Evolutionary conservation across 2,797 vertebrate genomes (phyloP).

Genomic region (Acanthurus tractus): DNA sequence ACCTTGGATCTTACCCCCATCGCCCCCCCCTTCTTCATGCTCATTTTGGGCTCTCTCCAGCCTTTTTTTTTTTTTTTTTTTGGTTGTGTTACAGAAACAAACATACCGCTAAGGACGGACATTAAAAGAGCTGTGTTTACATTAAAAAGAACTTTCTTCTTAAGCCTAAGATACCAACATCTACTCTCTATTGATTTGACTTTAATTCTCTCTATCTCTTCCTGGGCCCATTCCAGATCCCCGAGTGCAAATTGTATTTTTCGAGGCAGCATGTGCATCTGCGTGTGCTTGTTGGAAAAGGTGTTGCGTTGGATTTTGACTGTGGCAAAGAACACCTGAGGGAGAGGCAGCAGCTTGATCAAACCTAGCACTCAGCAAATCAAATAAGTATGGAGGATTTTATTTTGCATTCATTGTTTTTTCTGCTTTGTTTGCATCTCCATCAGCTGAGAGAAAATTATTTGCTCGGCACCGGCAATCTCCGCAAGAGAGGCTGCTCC

Average conservation of each 20-base stretch:
- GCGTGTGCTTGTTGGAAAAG: slow-evolving; percentile 44
- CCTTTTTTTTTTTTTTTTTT: slow-evolving; percentile 36
- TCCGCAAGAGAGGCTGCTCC: slow-evolving; percentile 59
- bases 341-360: slow-evolving; percentile 63
- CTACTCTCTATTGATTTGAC: not conserved
- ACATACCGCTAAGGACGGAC: slow-evolving; percentile 14
- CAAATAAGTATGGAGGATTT: slow-evolving; percentile 75
- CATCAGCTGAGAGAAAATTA: slow-evolving; percentile 77
- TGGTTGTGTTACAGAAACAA: slow-evolving; percentile 54
- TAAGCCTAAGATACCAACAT: not conserved
- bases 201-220: not conserved
- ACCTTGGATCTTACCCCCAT: slow-evolving; percentile 60
- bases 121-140: not conserved
- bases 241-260: slow-evolving; percentile 60
- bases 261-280: slow-evolving; percentile 31
- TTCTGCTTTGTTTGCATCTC: slow-evolving; percentile 82
- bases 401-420: slow-evolving; percentile 81
- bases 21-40: slow-evolving; percentile 25
- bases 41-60: slow-evolving; percentile 44
- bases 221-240: slow-evolving; percentile 16
- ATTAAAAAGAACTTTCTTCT: slow-evolving; percentile 12
- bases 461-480: slow-evolving; percentile 63
- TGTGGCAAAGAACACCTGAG: slow-evolving; percentile 54
- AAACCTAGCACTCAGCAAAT: slow-evolving; percentile 69
- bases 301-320: slow-evolving; percentile 61